These are phyloP conservation scores for Protophormia terraenovae DNA, from an alignment of 2,888 invertebrate genomes.

Conservation along the genomic window DNA sequence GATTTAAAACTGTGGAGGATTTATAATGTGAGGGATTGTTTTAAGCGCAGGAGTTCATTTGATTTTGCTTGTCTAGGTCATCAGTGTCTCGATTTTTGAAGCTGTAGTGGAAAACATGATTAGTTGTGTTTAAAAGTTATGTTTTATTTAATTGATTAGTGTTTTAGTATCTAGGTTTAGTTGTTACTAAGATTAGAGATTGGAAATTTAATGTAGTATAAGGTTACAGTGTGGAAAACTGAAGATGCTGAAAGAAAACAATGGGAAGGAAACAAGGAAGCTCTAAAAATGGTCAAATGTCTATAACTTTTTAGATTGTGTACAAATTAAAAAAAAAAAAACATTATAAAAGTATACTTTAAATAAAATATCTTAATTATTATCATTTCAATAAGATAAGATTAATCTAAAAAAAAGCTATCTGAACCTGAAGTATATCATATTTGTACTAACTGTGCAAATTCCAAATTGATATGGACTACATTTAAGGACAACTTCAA, in stretches of 20 bases:
- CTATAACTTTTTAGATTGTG: no score
- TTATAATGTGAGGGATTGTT: constrained; percentile 19
- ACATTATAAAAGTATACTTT: no score
- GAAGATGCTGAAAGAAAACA: background rate
- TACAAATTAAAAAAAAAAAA: no score
- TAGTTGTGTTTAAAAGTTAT: constrained; percentile 55
- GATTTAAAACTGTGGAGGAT: constrained; percentile 57
- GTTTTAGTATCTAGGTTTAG: constrained; percentile 29
- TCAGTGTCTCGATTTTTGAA: background rate
- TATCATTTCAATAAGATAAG: no score
- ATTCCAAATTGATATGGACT: no score
- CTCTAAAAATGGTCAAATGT: no score
- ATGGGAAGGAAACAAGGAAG: background rate
- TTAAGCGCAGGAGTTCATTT: constrained; percentile 12
- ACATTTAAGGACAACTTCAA: no score
- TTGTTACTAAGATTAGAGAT: no score
- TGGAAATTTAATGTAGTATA: background rate
- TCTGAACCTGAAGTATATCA: no score
- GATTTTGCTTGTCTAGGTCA: constrained; percentile 36
- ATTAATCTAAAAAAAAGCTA: no score
- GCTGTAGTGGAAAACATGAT: constrained; percentile 48
- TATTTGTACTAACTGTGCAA: no score
- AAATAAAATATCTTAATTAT: no score
- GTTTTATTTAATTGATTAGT: constrained; percentile 65
- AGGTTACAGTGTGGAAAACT: background rate